Conservation (phyloP, 2,113 vertebrate species). For the Odocoileus hemionus region DNA sequence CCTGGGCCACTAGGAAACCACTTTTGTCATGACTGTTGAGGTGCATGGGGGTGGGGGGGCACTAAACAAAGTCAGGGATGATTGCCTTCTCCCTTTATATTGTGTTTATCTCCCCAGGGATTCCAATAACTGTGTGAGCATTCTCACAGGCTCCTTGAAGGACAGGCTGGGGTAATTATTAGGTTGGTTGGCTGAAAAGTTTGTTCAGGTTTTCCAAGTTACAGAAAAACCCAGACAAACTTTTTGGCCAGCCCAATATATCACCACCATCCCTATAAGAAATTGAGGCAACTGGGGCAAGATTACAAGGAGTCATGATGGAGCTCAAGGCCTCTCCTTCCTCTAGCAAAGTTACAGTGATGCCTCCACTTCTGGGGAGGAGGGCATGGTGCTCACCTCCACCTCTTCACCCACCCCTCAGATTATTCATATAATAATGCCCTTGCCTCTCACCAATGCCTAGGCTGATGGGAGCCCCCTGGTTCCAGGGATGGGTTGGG, state of each 20-base stretch:
- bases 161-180: not conserved
- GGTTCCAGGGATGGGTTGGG: not conserved
- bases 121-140: not conserved
- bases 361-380: not conserved
- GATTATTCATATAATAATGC: not conserved
- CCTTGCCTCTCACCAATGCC: not conserved
- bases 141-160: not conserved
- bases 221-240: not conserved
- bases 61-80: not conserved
- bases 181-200: not conserved
- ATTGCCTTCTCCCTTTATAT: not conserved
- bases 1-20: not conserved
- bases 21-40: not conserved
- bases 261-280: not conserved
- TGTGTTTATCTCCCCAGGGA: not conserved
- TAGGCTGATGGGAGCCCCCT: not conserved
- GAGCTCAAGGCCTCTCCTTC: not conserved
- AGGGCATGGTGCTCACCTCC: not conserved
- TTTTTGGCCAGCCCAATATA: not conserved
- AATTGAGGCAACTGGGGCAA: not conserved
- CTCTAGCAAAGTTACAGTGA: not conserved
- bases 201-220: not conserved
- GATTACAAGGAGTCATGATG: accelerated
- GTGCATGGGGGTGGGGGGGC: not conserved
- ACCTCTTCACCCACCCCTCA: not conserved